Conservation (phyloP, 2,797 vertebrate species). For the Cyclura pinguis region DNA sequence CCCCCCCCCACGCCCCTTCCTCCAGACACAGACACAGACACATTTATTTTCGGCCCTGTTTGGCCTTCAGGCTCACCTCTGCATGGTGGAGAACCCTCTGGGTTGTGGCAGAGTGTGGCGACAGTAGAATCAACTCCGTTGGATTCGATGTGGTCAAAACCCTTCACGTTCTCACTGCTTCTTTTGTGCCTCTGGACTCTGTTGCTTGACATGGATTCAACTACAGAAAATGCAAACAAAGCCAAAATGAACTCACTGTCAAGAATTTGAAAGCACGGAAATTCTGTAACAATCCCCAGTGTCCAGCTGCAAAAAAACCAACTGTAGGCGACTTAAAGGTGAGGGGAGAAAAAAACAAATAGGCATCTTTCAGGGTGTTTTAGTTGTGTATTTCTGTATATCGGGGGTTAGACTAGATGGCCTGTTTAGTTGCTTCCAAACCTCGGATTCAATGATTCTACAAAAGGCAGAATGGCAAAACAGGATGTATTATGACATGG, state of each 20-base stretch:
- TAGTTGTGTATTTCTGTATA: no score
- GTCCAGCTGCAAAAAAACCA: not conserved
- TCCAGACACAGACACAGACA: not conserved
- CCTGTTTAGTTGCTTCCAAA: no score
- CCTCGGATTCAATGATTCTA: no score
- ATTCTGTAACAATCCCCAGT: not conserved
- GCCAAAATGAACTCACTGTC: rapidly evolving
- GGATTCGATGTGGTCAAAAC: no score
- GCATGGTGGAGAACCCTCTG: not conserved
- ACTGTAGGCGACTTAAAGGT: no score
- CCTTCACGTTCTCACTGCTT: not conserved
- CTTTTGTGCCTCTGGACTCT: not conserved
- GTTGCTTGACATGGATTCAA: slow-evolving; percentile 22
- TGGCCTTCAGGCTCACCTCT: slow-evolving; percentile 21
- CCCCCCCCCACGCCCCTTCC: no score
- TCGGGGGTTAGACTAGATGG: no score
- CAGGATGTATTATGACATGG: no score
- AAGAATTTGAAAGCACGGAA: not conserved
- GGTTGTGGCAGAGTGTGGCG: not conserved
- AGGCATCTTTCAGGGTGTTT: no score
- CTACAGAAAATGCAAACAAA: slow-evolving; percentile 3
- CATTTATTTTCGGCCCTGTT: not conserved
- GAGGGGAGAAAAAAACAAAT: no score
- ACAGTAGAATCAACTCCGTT: not conserved
- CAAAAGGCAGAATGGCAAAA: no score